These are phyloP conservation scores for Masnerella sp. DNA, from an alignment of 2,888 invertebrate species.

Conservation along the genomic window DNA sequence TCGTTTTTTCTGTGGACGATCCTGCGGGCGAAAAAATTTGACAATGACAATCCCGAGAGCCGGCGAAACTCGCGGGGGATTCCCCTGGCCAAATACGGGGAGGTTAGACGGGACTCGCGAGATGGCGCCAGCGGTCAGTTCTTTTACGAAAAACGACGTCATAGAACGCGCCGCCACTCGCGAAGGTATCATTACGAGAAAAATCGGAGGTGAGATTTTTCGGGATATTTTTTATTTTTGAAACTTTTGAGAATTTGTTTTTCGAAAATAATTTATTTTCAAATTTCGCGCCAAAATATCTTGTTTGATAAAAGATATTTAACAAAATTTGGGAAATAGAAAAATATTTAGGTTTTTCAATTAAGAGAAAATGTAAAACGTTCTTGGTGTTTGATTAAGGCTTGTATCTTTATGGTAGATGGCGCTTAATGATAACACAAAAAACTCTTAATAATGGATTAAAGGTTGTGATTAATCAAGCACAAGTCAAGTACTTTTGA, in stretches of 20 bases:
- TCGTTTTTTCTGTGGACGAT: slow-evolving; percentile 71
- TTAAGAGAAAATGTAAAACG: too few relatives aligned
- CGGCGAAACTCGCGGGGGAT: slow-evolving; percentile 64
- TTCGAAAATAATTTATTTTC: too few relatives aligned
- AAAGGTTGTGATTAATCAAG: background rate
- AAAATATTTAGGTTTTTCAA: too few relatives aligned
- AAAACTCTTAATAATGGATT: background rate
- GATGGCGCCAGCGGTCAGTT: slow-evolving; percentile 63
- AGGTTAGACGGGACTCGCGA: slow-evolving; percentile 63
- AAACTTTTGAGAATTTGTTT: too few relatives aligned
- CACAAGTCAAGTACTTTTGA: background rate
- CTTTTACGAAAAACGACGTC: slow-evolving; percentile 66
- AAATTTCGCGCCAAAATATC: too few relatives aligned
- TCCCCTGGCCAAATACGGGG: slow-evolving; percentile 56
- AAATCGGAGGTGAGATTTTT: slow-evolving; percentile 69
- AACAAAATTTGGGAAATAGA: too few relatives aligned
- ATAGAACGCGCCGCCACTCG: slow-evolving; percentile 68
- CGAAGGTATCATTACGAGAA: slow-evolving; percentile 70
- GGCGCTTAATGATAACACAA: too few relatives aligned
- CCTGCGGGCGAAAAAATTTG: slow-evolving; percentile 58
- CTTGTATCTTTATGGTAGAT: too few relatives aligned
- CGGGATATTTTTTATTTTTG: too few relatives aligned
- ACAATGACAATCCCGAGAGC: slow-evolving; percentile 46
- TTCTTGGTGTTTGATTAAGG: too few relatives aligned
- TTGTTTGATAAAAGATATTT: too few relatives aligned